Evolutionary conservation across 2,888 invertebrate genomes (phyloP), one percentile per base, ranked within the genome.

Genomic region (Eupeodes luniger): DNA sequence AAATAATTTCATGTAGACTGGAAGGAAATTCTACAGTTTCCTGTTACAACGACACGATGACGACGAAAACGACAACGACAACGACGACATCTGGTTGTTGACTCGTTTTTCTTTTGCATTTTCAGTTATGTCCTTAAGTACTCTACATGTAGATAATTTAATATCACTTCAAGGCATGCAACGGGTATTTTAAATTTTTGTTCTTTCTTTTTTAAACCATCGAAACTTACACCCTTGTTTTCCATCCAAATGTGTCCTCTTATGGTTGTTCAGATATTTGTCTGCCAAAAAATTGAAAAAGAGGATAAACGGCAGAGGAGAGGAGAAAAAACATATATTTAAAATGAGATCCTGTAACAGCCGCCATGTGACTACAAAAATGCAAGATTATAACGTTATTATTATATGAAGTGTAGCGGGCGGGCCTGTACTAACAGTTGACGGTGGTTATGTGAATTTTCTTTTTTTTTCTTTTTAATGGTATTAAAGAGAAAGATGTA

Each of bases 261-360:
- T 51, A 27, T 44, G 53, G 66, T 66, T 74, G 78, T 82, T 78
- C 75, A 70, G 27, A 27, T 70, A 51, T 57, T 59, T 64, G 80
- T 55, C 61, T 76, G 66, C 61, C 84, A 75, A 62, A 78, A 79
- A 49, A 47, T 27, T 40, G 72, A 78, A 67, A 49, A 47, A 36
- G 34, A 69, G 53, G 16, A 80, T 62, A 62, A 69, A 53, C 44
- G 36, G 27, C 14, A 4, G 9, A 40, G 40, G 40, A 9, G 6
- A 40, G 6, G 5, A 47, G 1, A 55, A 19, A 49, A 49, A 40
- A 76, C 74, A 62, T 40, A 53, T 67, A 7, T 83, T 81, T 84
- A 84, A 81, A 77, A 87, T 87, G 77, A 83, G 51, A 74, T 72
- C 72, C 66, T 80, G 87, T 74, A 87, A 76, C 87, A 87, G 87